phyloP scores from a whole-genome alignment of 35 echinoderm and acorn worm genomes.

The Stichopus chloronotus region DNA sequence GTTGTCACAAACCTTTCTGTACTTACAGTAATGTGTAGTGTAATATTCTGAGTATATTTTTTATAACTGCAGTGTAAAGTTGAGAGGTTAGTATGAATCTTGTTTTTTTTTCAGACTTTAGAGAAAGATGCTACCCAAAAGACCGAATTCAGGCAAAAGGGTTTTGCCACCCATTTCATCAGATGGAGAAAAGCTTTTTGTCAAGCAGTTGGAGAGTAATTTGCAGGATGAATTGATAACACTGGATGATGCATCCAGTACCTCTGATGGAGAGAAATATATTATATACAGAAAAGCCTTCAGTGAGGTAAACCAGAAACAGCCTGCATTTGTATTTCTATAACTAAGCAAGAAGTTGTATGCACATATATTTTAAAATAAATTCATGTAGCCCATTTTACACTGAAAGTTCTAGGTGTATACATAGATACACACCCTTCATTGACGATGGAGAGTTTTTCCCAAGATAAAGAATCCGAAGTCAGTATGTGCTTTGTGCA shows the following conservation, averaged over 20 bases:
- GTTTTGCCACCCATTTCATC: slow-evolving; percentile 90
- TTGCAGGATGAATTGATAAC: slow-evolving; percentile 65
- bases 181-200: slow-evolving; percentile 72
- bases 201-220: slow-evolving; percentile 70
- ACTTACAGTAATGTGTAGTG: too few species aligned
- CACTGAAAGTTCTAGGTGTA: too few species aligned
- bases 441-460: too few species aligned
- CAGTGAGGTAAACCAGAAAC: slow-evolving; percentile 68
- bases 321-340: neutral
- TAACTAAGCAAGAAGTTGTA: too few species aligned
- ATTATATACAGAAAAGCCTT: slow-evolving; percentile 79
- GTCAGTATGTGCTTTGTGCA: too few species aligned
- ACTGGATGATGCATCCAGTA: slow-evolving; percentile 56
- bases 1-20: too few species aligned
- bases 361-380: too few species aligned
- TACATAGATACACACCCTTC: too few species aligned
- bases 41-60: too few species aligned
- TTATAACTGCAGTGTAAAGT: too few species aligned
- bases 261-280: slow-evolving; percentile 73
- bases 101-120: neutral
- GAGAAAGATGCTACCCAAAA: slow-evolving; percentile 29
- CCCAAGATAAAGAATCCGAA: too few species aligned
- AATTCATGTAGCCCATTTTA: too few species aligned
- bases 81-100: neutral
- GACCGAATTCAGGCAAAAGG: slow-evolving; percentile 55